A percentile compares a stretch with the other conserved stretches of the same genome.
Conservation (phyloP, 2,113 vertebrate genomes). For the Xiphophorus couchianus region DNA sequence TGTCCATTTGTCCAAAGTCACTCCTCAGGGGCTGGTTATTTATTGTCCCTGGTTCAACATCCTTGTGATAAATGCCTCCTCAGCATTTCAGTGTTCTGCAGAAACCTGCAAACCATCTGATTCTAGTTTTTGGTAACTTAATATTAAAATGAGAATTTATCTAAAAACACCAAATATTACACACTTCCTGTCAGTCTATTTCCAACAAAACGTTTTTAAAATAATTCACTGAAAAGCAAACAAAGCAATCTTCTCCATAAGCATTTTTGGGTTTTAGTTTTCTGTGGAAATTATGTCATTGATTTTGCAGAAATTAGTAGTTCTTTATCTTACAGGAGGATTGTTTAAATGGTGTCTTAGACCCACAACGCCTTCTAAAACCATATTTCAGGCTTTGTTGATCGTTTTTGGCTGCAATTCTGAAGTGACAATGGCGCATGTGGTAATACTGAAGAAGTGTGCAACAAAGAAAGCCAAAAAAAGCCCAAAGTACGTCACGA, state of each 20-base stretch:
- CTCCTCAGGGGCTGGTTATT: too few species aligned
- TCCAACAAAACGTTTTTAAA: slow-evolving; percentile 34
- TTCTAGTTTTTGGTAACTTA: too few species aligned
- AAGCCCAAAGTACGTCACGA: slow-evolving; percentile 14
- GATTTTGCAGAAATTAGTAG: slow-evolving; percentile 28
- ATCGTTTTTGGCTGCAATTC: slow-evolving; percentile 9
- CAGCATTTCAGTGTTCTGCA: too few species aligned
- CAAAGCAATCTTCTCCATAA: slow-evolving; percentile 19
- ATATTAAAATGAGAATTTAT: not conserved
- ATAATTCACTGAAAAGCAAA: slow-evolving; percentile 20
- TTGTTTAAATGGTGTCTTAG: not conserved
- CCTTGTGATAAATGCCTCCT: too few species aligned
- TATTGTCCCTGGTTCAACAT: too few species aligned
- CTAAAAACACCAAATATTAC: not conserved
- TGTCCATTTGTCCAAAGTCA: too few species aligned
- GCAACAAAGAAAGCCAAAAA: slow-evolving; percentile 26
- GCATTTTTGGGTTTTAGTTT: slow-evolving; percentile 22
- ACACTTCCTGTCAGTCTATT: not conserved
- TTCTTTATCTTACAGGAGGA: slow-evolving; percentile 7
- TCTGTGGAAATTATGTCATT: slow-evolving; percentile 43
- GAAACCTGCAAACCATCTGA: too few species aligned
- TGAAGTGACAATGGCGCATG: slow-evolving; percentile 6
- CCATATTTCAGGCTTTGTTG: slow-evolving; percentile 5
- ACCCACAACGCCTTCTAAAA: not conserved
- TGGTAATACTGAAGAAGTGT: not conserved